Evolutionary conservation across 2,113 vertebrate genomes (phyloP).

Genomic region (Felis catus): DNA sequence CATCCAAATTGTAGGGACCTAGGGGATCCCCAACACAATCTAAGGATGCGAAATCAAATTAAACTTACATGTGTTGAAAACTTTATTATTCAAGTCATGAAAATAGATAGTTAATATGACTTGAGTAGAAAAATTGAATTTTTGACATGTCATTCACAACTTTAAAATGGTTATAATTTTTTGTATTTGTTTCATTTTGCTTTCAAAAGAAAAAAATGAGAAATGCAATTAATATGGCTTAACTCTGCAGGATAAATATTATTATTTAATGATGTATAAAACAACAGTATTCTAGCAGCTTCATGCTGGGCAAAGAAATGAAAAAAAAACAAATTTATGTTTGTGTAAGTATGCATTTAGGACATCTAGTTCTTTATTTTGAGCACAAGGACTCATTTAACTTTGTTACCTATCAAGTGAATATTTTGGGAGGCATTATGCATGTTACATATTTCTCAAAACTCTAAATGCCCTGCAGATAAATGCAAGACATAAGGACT

Average conservation of each 20-base stretch:
- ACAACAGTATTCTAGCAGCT: constrained; percentile 57
- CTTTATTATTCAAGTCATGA: constrained; percentile 30
- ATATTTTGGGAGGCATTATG: constrained; percentile 28
- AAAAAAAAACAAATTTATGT: constrained; percentile 67
- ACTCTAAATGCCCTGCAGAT: not conserved
- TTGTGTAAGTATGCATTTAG: constrained; percentile 56
- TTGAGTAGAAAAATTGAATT: constrained; percentile 45
- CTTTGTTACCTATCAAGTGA: constrained; percentile 55
- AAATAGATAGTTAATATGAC: constrained; percentile 47
- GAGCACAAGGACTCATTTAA: constrained; percentile 58
- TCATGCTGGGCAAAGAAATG: constrained; percentile 75
- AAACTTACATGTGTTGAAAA: constrained; percentile 21
- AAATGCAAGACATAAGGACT: constrained; percentile 25
- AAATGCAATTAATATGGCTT: constrained; percentile 74
- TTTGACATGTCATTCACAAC: not conserved
- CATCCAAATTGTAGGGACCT: not conserved
- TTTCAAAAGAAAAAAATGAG: constrained; percentile 69
- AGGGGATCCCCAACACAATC: not conserved
- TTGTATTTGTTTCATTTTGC: constrained; percentile 64
- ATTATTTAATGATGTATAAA: constrained; percentile 81
- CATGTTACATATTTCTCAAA: constrained; percentile 41
- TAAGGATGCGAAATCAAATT: constrained; percentile 28
- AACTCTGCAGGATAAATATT: constrained; percentile 79
- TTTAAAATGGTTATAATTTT: constrained; percentile 54
- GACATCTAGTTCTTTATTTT: constrained; percentile 68